These are phyloP conservation scores for Engraulis encrasicolus DNA, from an alignment of 2,113 vertebrate genomes.

Conservation along the genomic window DNA sequence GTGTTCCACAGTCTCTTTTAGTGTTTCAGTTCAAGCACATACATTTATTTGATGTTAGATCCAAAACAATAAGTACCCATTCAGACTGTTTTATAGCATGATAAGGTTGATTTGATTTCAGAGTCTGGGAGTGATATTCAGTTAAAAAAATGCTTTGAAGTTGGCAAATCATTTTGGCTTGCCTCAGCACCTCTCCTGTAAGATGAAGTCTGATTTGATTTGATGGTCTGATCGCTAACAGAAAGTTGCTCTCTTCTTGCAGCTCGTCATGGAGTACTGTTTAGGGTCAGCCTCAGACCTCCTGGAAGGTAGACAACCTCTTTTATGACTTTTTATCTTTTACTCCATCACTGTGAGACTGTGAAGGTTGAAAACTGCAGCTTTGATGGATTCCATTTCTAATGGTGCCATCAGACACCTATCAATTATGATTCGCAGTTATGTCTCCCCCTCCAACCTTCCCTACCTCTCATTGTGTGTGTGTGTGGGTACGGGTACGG, in stretches of 20 bases:
- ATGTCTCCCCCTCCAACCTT: neutral
- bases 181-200: neutral
- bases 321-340: neutral
- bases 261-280: conserved; percentile 96
- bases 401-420: neutral
- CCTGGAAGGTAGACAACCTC: conserved; percentile 82
- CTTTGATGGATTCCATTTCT: neutral
- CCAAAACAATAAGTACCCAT: too few relatives aligned
- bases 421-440: neutral
- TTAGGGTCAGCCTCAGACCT: conserved; percentile 91
- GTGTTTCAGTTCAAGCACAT: too few relatives aligned
- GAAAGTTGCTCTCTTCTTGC: conserved; percentile 26
- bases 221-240: neutral
- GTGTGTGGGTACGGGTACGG: too few relatives aligned
- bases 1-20: too few relatives aligned
- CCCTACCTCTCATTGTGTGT: neutral
- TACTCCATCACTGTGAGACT: neutral
- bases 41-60: too few relatives aligned
- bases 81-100: neutral
- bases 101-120: neutral
- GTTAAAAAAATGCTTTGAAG: neutral
- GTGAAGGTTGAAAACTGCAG: neutral
- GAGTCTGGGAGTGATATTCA: neutral
- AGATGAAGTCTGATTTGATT: neutral
- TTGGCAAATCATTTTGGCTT: neutral